A percentile compares a stretch with the other conserved stretches of the same genome.
phyloP scores from a whole-genome alignment of 2,113 vertebrate genomes.

The Atractosteus spatula region DNA sequence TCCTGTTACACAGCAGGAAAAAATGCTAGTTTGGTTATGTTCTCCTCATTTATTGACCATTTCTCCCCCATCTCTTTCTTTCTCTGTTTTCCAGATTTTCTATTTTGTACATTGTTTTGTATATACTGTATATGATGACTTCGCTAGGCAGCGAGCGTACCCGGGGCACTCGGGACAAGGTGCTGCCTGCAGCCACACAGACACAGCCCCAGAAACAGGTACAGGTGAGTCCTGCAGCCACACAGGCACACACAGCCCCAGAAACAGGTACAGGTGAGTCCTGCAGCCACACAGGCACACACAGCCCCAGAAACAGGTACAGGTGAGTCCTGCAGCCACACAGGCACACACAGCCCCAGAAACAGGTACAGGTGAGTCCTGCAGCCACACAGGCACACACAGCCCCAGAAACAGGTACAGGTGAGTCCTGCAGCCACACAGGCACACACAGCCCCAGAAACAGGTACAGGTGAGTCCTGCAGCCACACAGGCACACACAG shows the following conservation, averaged over 20 bases:
- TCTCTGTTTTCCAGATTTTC: constrained; percentile 80
- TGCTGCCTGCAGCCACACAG: constrained; percentile 74
- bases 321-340: not conserved
- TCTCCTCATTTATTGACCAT: not conserved
- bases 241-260: not conserved
- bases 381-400: no score
- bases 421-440: no score
- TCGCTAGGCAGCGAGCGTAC: constrained; percentile 88
- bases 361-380: not conserved
- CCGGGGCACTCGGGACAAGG: constrained; percentile 85
- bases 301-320: not conserved
- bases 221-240: constrained; percentile 70
- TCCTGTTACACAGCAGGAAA: no score
- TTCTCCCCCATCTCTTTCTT: not conserved
- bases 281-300: no score
- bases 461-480: no score
- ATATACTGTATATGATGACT: constrained; percentile 99
- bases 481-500: not conserved
- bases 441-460: no score
- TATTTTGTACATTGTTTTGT: constrained; percentile 99
- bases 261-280: not conserved
- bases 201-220: constrained; percentile 91
- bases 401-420: not conserved
- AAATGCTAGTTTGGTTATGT: not conserved
- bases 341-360: not conserved